Conservation (phyloP, 23 tunicate species). For the Ascidia mentula region DNA sequence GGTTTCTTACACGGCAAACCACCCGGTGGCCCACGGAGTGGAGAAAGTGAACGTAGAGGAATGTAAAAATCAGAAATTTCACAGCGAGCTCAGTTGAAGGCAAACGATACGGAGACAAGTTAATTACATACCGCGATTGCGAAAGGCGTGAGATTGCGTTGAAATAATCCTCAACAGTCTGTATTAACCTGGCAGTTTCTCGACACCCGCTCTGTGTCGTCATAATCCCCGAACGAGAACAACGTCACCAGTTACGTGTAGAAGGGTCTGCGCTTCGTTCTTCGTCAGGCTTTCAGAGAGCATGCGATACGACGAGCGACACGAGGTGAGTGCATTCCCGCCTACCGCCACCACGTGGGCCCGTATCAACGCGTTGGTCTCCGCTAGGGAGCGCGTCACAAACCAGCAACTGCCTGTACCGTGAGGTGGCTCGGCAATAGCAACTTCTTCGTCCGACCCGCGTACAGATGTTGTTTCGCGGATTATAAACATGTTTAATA, state of each 20-base stretch:
- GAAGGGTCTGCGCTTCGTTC: constrained; percentile 85
- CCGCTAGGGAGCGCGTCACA: constrained; percentile 73
- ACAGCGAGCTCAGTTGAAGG: not conserved
- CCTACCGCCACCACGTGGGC: constrained; percentile 86
- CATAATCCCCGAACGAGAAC: constrained; percentile 7
- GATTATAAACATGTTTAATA: constrained; percentile 71
- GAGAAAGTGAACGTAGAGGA: too few relatives aligned
- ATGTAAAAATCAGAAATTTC: too few relatives aligned
- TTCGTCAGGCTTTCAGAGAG: constrained; percentile 73
- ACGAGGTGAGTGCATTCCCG: constrained; percentile 82
- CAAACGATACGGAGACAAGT: not conserved
- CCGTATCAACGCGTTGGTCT: constrained; percentile 62
- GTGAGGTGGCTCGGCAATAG: constrained; percentile 52
- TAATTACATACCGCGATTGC: not conserved
- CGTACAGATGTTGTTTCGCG: constrained; percentile 82
- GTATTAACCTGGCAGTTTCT: not conserved
- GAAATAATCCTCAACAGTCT: not conserved
- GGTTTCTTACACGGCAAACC: too few relatives aligned
- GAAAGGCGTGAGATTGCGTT: constrained; percentile 7
- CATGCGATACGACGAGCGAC: constrained; percentile 34
- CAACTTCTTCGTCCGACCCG: constrained; percentile 72
- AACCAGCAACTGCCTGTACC: constrained; percentile 85
- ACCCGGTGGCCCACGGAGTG: too few relatives aligned
- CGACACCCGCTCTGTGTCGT: not conserved
- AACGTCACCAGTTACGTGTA: constrained; percentile 90